Evolutionary conservation across 2,797 vertebrate genomes (phyloP), one percentile per base, ranked within the genome.

Genomic region (Phoebastria nigripes): DNA sequence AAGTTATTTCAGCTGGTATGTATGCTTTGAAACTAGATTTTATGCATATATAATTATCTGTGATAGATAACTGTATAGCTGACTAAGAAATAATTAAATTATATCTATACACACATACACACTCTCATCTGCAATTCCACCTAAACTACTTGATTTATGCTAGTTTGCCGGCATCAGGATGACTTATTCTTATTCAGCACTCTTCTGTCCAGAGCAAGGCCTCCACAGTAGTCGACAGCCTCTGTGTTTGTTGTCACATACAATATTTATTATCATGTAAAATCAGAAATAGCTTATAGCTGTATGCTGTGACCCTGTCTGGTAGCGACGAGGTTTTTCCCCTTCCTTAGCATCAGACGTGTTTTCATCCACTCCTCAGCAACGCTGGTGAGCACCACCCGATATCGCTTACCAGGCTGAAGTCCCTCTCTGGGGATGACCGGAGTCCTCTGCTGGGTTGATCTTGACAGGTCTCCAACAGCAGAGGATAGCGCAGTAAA

Each of bases 371-470:
- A 21, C 21, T 47, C 20, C n/a, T 41, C 29, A 29, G 62, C 24
- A 39, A 15, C 7, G 42, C n/a, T n/a, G 49, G n/a, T 52, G 65
- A 88, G 52, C 46, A 33, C 44, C 0, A 0, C 58, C 37, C 67
- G 33, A 3, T 17, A 8, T 19, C 1, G 19, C 9, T 10, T 22
- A 15, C 51, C 19, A 17, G n/a, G 35, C 39, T 47, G 21, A 59
- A 54, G 9, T 71, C 24, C 14, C 28, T 66, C 44, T 59, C 66
- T 28, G 29, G 39, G 17, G 12, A 10, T 41, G 52, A 21, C 47
- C 1, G 0, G 63, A 28, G 28, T 82, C 21, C 26, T 82, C 28
- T 33, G 39, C 42, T 46, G 8, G 26, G 41, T 26, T 71, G 76
- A 31, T 61, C 41, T 46, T 49, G n/a, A 72, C 24, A 39, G 16